Evolutionary conservation across 2,888 invertebrate species (phyloP).

Genomic region (Apoda limacodes): DNA sequence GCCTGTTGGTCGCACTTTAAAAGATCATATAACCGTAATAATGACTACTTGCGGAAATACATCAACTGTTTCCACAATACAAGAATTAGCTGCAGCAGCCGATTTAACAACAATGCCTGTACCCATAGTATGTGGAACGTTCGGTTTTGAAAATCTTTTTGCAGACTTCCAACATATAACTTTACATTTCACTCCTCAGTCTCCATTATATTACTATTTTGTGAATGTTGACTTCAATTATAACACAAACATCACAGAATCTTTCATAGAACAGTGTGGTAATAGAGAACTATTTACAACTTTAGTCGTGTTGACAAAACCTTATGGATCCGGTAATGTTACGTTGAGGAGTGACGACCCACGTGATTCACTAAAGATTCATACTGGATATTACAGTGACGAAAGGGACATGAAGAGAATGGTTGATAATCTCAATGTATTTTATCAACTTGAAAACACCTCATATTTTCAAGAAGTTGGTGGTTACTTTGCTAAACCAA

Average conservation of each 20-base stretch:
- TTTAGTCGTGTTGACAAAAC: too few relatives aligned
- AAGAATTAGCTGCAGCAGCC: constrained; percentile 23
- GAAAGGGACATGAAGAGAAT: constrained; percentile 24
- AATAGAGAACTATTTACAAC: too few relatives aligned
- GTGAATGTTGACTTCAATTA: too few relatives aligned
- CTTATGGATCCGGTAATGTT: too few relatives aligned
- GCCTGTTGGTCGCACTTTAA: constrained; percentile 37
- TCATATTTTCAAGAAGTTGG: constrained; percentile 21
- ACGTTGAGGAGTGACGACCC: constrained; percentile 27
- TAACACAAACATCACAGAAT: too few relatives aligned
- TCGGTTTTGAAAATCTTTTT: constrained; percentile 30
- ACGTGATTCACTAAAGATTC: constrained; percentile 26
- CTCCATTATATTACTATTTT: constrained; percentile 24
- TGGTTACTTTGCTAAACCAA: constrained; percentile 22
- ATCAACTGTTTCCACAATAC: constrained; percentile 23
- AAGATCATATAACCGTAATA: constrained; percentile 33
- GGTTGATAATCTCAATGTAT: constrained; percentile 24
- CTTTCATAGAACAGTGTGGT: too few relatives aligned
- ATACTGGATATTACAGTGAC: constrained; percentile 28
- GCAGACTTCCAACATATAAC: constrained; percentile 37
- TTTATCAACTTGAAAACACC: constrained; percentile 21
- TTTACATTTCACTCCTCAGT: constrained; percentile 23
- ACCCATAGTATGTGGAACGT: constrained; percentile 32
- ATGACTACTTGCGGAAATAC: constrained; percentile 24
- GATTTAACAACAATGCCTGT: constrained; percentile 28